Base-by-base conservation (phyloP, 2,113 vertebrate species). In the Heterotilapia buettikoferi region DNA sequence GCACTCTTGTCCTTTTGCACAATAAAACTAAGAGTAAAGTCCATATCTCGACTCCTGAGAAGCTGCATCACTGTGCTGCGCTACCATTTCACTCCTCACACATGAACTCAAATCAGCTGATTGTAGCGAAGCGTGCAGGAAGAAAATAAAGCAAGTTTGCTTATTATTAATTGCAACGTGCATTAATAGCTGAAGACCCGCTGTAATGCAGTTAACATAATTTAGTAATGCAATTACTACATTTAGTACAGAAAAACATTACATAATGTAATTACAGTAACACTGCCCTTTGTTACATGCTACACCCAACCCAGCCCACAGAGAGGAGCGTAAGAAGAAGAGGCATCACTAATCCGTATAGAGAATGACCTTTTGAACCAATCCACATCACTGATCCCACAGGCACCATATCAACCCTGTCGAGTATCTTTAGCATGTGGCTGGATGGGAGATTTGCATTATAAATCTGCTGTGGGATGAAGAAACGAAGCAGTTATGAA, bases 91-190 rank as follows among this genome's bases (percentile, higher is more conserved):
- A 29, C 59, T 63, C 59, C 33, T 63, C 59, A 63, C 59, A 63
- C 59, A 19, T 33, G 16, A 11, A 33, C 2, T 63, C 29, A 33
- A 63, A 63, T 33, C 59, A 63, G 29, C 59, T 11, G 29, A 63
- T 3, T 63, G 59, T 0, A 0, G 29, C 3, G 1, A 19, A 19
- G 29, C 0, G 29, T 33, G 29, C 29, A 33, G 57, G 1, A 61
- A 61, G 16, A 33, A 61, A 61, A 19, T 19, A 33, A 61, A 61
- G 56, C 13, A 29, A 18, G 26, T 61, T n/a, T n/a, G n/a, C n/a
- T n/a, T n/a, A n/a, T n/a, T n/a, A n/a, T n/a, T n/a, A n/a, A n/a
- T n/a, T n/a, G n/a, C n/a, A n/a, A n/a, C n/a, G 14, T 61, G 57
- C 29, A 3, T 33, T 33, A 16, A 10, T 19, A 3, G 9, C 29